Conservation (phyloP, 2,797 vertebrate species). For the Thalassophryne amazonica region DNA sequence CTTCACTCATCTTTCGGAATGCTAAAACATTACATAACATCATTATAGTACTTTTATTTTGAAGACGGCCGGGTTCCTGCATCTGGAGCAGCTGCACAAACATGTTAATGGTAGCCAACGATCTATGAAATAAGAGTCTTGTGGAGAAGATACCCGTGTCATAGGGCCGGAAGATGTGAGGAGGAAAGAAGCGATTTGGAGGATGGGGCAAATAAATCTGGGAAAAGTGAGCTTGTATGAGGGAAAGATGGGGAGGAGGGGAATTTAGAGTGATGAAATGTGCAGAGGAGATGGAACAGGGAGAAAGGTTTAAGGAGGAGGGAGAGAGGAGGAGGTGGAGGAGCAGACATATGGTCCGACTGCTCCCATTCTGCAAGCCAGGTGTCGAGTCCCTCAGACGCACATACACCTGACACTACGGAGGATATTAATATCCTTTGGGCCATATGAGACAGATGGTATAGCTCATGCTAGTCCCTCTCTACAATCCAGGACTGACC, state of each 20-base stretch:
- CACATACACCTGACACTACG: conserved; percentile 42
- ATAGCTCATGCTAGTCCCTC: conserved; percentile 50
- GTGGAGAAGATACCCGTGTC: too few relatives aligned
- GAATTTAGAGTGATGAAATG: neutral
- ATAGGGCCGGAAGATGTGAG: neutral
- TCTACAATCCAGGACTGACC: conserved; percentile 52
- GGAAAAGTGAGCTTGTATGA: neutral
- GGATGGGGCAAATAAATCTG: neutral
- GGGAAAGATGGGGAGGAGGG: neutral
- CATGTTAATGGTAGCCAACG: conserved; percentile 6
- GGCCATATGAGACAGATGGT: conserved; percentile 59
- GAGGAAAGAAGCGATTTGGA: neutral
- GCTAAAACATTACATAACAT: too few relatives aligned
- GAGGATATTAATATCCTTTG: conserved; percentile 56
- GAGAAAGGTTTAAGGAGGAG: neutral
- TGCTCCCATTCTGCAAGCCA: conserved; percentile 45
- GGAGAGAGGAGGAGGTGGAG: neutral
- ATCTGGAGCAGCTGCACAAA: conserved; percentile 37
- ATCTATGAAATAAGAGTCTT: conserved; percentile 13
- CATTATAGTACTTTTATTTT: too few relatives aligned
- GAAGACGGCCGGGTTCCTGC: too few relatives aligned
- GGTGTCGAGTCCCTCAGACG: conserved; percentile 44
- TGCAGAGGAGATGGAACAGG: neutral
- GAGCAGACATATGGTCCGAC: conserved; percentile 54
- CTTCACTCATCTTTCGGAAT: too few relatives aligned